A percentile compares a stretch with the other conserved stretches of the same genome.
Evolutionary conservation across 2,888 invertebrate genomes (phyloP).

Genomic region (Thecocarcelia acutangulata): DNA sequence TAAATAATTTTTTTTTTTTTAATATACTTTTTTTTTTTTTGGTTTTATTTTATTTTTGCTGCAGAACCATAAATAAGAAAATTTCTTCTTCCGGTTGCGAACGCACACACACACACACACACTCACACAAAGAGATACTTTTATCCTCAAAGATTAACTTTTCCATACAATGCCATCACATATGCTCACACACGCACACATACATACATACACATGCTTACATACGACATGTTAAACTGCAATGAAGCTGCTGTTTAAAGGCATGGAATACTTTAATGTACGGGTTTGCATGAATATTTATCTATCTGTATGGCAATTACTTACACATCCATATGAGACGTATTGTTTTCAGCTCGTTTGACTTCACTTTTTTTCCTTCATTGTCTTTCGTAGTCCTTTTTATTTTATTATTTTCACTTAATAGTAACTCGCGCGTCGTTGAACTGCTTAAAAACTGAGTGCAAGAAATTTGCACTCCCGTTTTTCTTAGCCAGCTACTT

Average conservation of each 20-base stretch:
- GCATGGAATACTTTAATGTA: not conserved
- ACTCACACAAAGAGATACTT: too few relatives aligned
- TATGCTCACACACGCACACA: not conserved
- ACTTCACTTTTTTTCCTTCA: conserved; percentile 45
- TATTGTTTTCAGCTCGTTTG: conserved; percentile 57
- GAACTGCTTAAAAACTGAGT: conserved; percentile 47
- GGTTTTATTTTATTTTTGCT: not conserved
- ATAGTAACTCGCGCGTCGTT: conserved; percentile 50
- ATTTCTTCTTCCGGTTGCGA: conserved; percentile 55
- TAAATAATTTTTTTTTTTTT: not conserved
- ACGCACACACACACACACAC: conserved; percentile 1
- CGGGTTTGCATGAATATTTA: not conserved
- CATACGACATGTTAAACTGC: not conserved
- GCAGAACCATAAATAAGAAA: conserved; percentile 19
- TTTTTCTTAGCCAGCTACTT: not conserved
- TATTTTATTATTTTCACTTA: conserved; percentile 56
- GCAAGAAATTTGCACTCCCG: conserved; percentile 5
- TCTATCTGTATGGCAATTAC: conserved; percentile 20
- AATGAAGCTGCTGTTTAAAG: too few relatives aligned
- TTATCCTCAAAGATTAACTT: not conserved
- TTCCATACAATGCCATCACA: not conserved
- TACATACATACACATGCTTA: too few relatives aligned
- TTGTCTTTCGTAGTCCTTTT: conserved; percentile 38
- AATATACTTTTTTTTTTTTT: not conserved
- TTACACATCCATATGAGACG: not conserved